Evolutionary conservation across 2,113 vertebrate genomes (phyloP).

Genomic region (Noturus placidus): DNA sequence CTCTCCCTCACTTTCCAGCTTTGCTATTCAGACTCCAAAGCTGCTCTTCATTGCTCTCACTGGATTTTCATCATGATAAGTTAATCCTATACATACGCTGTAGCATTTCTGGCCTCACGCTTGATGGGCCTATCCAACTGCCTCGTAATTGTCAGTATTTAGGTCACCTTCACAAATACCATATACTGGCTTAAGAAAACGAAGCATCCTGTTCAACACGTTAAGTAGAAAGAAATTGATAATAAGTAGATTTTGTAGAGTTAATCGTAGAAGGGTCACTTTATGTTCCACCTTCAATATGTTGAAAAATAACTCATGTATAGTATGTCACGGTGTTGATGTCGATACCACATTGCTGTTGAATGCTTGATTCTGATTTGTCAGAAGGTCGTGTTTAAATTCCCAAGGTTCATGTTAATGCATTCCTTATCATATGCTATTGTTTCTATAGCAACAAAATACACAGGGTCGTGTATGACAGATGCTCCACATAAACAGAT

Average conservation of each 20-base stretch:
- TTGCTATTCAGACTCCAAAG: background rate
- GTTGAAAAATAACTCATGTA: background rate
- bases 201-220: conserved; percentile 10
- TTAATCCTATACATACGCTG: conserved; percentile 43
- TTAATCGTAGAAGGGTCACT: background rate
- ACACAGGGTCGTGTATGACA: background rate
- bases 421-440: background rate
- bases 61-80: conserved; percentile 30
- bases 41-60: conserved; percentile 22
- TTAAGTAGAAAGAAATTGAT: conserved; percentile 10
- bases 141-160: conserved; percentile 18
- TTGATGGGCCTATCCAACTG: background rate
- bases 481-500: background rate
- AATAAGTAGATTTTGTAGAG: background rate
- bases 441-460: background rate
- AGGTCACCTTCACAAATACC: conserved; percentile 43
- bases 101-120: background rate
- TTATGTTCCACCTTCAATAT: background rate
- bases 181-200: background rate
- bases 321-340: background rate
- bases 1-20: background rate
- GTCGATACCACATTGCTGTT: background rate
- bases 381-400: background rate
- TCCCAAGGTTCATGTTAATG: background rate
- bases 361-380: background rate